Conservation (phyloP, 2,888 invertebrate genomes). For the Drosophila ochracea region DNA sequence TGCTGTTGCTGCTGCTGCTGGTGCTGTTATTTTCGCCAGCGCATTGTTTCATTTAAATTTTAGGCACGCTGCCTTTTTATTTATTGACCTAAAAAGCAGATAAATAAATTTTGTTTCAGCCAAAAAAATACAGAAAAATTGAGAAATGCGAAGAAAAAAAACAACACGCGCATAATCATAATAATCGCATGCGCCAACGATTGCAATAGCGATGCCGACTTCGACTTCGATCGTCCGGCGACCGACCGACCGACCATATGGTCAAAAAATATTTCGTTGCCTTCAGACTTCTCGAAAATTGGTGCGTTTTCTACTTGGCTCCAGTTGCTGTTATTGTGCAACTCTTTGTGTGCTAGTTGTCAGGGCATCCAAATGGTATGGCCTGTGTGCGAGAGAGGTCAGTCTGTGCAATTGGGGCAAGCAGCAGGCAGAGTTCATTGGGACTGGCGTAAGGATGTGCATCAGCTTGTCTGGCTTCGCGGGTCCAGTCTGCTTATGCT, state of each 20-base stretch:
- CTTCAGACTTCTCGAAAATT: constrained; percentile 52
- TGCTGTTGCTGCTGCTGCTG: constrained; percentile 29
- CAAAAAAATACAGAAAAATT: constrained; percentile 26
- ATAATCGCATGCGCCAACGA: constrained; percentile 74
- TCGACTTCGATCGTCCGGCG: constrained; percentile 19
- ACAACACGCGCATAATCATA: constrained; percentile 64
- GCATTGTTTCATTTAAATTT: constrained; percentile 75
- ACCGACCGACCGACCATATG: constrained; percentile 55
- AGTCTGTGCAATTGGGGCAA: constrained; percentile 24
- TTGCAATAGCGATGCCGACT: constrained; percentile 25
- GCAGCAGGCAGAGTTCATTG: constrained; percentile 1
- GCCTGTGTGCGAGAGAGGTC: constrained; percentile 20
- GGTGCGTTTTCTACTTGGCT: constrained; percentile 45
- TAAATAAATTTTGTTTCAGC: constrained; percentile 68
- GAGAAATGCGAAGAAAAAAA: constrained; percentile 10
- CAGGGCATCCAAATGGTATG: constrained; percentile 41
- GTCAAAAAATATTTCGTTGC: constrained; percentile 49
- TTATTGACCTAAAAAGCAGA: constrained; percentile 78
- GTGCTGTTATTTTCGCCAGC: constrained; percentile 32
- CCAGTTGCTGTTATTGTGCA: constrained; percentile 38
- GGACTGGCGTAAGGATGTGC: background rate
- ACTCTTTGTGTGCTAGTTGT: constrained; percentile 31
- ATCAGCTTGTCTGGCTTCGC: background rate
- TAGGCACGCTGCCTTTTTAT: constrained; percentile 73
- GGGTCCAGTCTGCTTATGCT: background rate